Base-by-base conservation (phyloP, 1,140 invertebrate species). In the Kradibia gibbosae region DNA sequence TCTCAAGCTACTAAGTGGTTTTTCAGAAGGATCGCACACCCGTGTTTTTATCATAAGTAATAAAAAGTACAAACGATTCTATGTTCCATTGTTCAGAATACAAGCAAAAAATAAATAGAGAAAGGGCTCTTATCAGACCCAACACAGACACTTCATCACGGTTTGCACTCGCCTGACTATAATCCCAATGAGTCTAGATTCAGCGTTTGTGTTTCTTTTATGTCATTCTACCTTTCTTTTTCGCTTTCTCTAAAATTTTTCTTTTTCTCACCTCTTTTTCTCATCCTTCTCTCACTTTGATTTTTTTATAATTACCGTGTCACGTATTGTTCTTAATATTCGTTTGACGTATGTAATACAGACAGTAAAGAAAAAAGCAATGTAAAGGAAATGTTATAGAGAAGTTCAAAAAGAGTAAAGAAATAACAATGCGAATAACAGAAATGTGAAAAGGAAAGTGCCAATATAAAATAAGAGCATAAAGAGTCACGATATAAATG, bases 31-130 rank as follows among this genome's bases (percentile, higher is more conserved):
- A 36, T 42, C 7, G 42, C 48, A 5, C 25, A 50, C 31, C 7
- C 31, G 50, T 60, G 25, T 79, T 72, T n/a, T 72, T 72, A 72
- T 79, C n/a, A 5, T 25, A 10, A 7, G 28, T 50, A 71, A 72
- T 72, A 72, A 79, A 72, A 72, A 67, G 20, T 60, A 22, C 70
- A 55, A 72, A 79, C 50, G 70, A 17, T 79, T 57, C 42, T 78
- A 39, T 53, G 28, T 55, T 53, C 25, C 25, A 45, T 28, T 13
- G 31, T 45, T 11, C n/a, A 34, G 25, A 28, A 7, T 7, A 53
- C 31, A 20, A 17, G 22, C 3, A 17, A 53, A 45, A 71, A 42
- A 31, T 5, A 17, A 70, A 15, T 36, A 34, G 13, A 67, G 4
- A 67, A 67, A 45, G 3, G 45, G 62, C 31, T 70, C 31, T 78